Conservation (phyloP, 1,140 invertebrate species). For the Diabrotica undecimpunctata region DNA sequence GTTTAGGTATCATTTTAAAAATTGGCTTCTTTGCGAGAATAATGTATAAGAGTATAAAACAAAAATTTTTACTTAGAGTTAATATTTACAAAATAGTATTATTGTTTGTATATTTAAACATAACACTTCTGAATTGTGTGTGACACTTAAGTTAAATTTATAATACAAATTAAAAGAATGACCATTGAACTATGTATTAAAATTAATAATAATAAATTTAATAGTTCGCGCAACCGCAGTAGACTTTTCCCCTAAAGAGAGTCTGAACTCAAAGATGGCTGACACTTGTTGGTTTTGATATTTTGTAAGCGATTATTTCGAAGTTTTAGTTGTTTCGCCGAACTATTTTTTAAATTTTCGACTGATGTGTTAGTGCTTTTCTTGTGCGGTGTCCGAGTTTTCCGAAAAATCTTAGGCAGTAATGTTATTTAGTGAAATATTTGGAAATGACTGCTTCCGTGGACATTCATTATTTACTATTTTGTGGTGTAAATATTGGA, state of each 20-base stretch:
- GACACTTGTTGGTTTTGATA: constrained; percentile 42
- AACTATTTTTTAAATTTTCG: constrained; percentile 20
- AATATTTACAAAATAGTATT: too few species aligned
- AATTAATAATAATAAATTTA: neutral
- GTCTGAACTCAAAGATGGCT: constrained; percentile 38
- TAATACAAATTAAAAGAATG: neutral
- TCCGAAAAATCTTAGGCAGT: constrained; percentile 22
- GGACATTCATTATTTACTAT: constrained; percentile 30
- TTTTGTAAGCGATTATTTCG: constrained; percentile 26
- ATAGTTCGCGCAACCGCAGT: neutral
- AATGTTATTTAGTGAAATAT: constrained; percentile 27
- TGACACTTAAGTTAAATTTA: neutral
- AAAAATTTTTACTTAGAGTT: too few species aligned
- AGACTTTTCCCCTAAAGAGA: neutral
- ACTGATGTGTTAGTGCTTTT: constrained; percentile 4
- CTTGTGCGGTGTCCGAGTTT: constrained; percentile 8
- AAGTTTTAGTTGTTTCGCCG: constrained; percentile 16
- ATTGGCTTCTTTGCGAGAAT: too few species aligned
- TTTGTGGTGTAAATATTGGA: constrained; percentile 27
- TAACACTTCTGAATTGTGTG: too few species aligned
- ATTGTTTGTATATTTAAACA: too few species aligned
- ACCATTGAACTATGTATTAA: constrained; percentile 2
- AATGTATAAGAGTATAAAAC: too few species aligned
- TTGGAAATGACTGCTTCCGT: constrained; percentile 33
- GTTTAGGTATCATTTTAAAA: too few species aligned